phyloP scores from a whole-genome alignment of 2,113 vertebrate species.

The Festucalex cinctus region DNA sequence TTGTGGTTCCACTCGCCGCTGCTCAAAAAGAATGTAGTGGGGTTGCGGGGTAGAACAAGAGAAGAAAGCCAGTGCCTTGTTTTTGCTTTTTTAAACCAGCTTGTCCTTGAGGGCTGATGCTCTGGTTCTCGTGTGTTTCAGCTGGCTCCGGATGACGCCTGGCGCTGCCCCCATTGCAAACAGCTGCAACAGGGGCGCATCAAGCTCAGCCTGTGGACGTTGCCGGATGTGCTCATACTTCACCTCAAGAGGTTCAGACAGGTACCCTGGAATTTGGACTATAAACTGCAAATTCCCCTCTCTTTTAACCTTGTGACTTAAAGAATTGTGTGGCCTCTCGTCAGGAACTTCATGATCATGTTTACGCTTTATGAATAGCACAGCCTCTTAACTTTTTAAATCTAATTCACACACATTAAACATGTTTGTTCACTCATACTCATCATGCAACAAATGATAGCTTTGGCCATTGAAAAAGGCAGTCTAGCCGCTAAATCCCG shows the following conservation, averaged over 20 bases:
- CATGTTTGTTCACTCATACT: too few relatives aligned
- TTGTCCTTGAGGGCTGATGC: constrained; percentile 39
- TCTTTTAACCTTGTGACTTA: neutral
- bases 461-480: too few relatives aligned
- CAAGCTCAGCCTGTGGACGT: constrained; percentile 94
- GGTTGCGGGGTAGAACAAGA: constrained; percentile 11
- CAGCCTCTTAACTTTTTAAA: too few relatives aligned
- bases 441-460: too few relatives aligned
- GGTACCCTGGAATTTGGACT: constrained; percentile 63
- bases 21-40: constrained; percentile 18
- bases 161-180: constrained; percentile 97
- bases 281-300: neutral
- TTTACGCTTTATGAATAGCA: too few relatives aligned
- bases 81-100: constrained; percentile 23
- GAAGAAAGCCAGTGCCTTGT: constrained; percentile 9
- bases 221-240: constrained; percentile 94
- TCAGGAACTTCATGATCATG: too few relatives aligned
- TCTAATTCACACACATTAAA: too few relatives aligned
- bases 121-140: constrained; percentile 55
- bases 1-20: constrained; percentile 43
- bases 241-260: constrained; percentile 96
- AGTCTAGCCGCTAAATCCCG: too few relatives aligned
- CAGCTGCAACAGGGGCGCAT: constrained; percentile 98
- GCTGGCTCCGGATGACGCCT: constrained; percentile 95
- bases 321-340: too few relatives aligned